These are phyloP conservation scores for Camponotus vicinus DNA, from an alignment of 1,140 invertebrate species.

Conservation along the genomic window DNA sequence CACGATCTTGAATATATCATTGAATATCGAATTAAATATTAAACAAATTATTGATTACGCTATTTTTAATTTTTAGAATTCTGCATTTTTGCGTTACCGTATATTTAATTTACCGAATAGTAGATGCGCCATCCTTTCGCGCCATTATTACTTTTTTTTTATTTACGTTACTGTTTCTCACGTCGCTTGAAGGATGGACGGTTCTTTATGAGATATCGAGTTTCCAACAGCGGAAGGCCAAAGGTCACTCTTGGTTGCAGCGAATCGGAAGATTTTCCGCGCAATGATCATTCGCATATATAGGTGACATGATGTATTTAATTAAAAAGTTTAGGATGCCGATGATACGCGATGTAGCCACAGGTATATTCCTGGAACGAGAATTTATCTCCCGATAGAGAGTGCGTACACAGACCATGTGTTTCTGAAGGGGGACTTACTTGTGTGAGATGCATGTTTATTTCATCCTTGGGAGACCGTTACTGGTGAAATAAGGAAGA, in stretches of 20 bases:
- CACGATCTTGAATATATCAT: background rate
- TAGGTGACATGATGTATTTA: background rate
- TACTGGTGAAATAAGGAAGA: constrained; percentile 21
- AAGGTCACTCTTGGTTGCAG: constrained; percentile 32
- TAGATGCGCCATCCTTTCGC: background rate
- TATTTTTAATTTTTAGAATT: background rate
- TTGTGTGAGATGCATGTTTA: constrained; percentile 21
- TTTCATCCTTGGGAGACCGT: constrained; percentile 15
- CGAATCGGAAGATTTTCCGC: constrained; percentile 19
- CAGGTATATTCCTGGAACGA: constrained; percentile 4
- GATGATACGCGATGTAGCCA: background rate
- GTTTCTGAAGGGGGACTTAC: background rate
- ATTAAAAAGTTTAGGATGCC: constrained; percentile 10
- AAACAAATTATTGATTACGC: constrained; percentile 7
- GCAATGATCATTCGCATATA: constrained; percentile 36
- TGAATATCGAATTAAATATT: constrained; percentile 1
- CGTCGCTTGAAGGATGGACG: background rate
- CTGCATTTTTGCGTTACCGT: background rate
- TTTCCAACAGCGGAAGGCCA: constrained; percentile 39
- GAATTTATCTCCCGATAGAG: constrained; percentile 12
- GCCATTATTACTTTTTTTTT: background rate
- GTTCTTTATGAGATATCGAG: constrained; percentile 35
- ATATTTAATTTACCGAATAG: background rate
- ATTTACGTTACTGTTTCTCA: constrained; percentile 21
- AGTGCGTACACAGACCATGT: background rate